phyloP scores from a whole-genome alignment of 2,113 vertebrate species.

The Grammatotria lemairii region DNA sequence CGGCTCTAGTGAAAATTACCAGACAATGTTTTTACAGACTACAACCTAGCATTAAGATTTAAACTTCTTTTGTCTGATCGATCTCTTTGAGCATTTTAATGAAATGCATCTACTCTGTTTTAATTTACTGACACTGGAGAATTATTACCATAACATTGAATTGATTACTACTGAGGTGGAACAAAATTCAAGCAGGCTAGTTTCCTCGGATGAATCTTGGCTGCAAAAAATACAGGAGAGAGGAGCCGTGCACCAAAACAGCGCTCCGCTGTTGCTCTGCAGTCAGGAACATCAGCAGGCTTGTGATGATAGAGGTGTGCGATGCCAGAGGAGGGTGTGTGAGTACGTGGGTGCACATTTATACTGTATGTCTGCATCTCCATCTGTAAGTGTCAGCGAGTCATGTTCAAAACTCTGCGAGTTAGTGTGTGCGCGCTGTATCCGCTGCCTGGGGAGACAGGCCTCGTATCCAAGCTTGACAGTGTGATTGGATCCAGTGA shows the following conservation, averaged over 20 bases:
- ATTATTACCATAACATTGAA: not conserved
- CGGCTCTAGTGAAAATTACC: rapidly evolving
- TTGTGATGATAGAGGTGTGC: not conserved
- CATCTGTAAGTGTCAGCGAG: slow-evolving; percentile 9
- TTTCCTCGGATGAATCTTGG: not conserved
- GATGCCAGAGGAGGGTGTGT: not conserved
- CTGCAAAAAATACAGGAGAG: not conserved
- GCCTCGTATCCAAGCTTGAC: slow-evolving; percentile 26
- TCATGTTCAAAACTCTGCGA: not conserved
- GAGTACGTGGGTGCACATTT: not conserved
- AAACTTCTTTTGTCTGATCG: not conserved
- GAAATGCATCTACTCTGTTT: not conserved
- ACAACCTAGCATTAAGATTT: not conserved
- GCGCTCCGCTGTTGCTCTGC: not conserved
- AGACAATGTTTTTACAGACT: not conserved
- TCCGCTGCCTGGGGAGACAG: slow-evolving; percentile 12
- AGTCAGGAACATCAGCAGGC: slow-evolving; percentile 17
- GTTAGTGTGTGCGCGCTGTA: not conserved
- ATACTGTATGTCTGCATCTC: not conserved
- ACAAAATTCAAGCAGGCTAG: not conserved
- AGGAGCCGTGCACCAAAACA: slow-evolving; percentile 1
- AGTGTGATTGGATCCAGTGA: slow-evolving; percentile 47
- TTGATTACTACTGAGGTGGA: slow-evolving; percentile 6
- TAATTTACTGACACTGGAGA: not conserved
- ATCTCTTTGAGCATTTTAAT: not conserved